Percentiles rank a stretch among this genome's conserved stretches.
Conservation (phyloP, 2,113 vertebrate species). For the Brachyhypopomus gauderio region DNA sequence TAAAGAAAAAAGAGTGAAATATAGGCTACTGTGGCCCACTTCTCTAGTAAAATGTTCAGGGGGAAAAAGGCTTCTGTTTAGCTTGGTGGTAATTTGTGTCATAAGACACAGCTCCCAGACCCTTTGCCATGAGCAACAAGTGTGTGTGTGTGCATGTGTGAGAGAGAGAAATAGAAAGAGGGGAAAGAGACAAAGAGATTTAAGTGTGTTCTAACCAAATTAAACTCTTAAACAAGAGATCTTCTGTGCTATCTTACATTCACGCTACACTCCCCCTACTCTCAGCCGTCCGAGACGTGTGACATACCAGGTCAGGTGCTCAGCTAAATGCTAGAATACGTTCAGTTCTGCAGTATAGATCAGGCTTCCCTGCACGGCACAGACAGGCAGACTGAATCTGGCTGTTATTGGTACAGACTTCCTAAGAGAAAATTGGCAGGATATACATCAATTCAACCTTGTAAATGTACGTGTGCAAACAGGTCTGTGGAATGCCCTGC, state of each 20-base stretch:
- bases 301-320: background rate
- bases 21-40: background rate
- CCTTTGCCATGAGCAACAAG: background rate
- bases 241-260: background rate
- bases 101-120: constrained; percentile 4
- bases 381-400: background rate
- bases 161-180: background rate
- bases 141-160: background rate
- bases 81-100: background rate
- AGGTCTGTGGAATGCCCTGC: background rate
- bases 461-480: constrained; percentile 10
- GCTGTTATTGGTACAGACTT: background rate
- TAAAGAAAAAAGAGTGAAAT: constrained; percentile 1
- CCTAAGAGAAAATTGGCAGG: too few relatives aligned
- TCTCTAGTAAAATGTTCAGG: background rate
- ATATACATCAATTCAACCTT: background rate
- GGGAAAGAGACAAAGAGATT: too few relatives aligned
- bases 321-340: background rate
- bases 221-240: constrained; percentile 2
- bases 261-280: background rate
- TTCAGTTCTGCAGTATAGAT: background rate
- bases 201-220: constrained; percentile 3
- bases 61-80: background rate
- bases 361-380: background rate
- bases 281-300: too few relatives aligned